Base-by-base conservation (phyloP, 2,797 vertebrate genomes). In the Allobates femoralis region DNA sequence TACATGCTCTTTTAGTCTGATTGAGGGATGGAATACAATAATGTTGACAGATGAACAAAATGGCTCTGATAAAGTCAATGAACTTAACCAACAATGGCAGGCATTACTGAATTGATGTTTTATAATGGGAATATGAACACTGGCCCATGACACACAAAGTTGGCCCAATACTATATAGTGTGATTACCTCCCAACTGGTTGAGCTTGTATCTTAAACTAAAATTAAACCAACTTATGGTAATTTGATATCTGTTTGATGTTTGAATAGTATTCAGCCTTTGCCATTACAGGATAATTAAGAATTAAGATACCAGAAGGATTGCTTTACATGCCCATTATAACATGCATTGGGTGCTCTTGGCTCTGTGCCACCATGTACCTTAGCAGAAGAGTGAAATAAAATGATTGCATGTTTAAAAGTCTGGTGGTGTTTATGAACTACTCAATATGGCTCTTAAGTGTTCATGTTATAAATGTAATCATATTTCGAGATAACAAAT, bases 1-100 rank as follows among this genome's bases (percentile, higher is more conserved):
- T 91, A 89, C 51, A 56, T 7, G 88, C 81, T 85, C 71, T 87
- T 89, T 88, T 74, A 88, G 79, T 12, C 86, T 71, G 84, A 91
- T 90, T 89, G 91, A 88, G 69, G 78, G 74, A 90, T 89, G 76
- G 73, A 0, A 4, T n/a, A 91, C 82, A 89, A 86, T 79, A 90
- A 89, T 34, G 79, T 4, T 90, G 81, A 86, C 88, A 90, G 89
- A 91, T 86, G 82, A 90, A 90, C 89, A 92, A 92, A 89, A 93
- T 89, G 81, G 91, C 85, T 88, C 92, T 89, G 87, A 82, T 74
- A 87, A 53, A 80, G 88, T 90, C 86, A 91, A 88, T 86, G 87
- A 92, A 92, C 92, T 88, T 87, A 91, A 91, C 88, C 46, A 91
- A 89, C 84, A 88, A 86, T 89, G 67, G 86, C 87, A 86, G 85